Evolutionary conservation across 1,140 invertebrate species (phyloP).

Genomic region (Drepana arcuata): DNA sequence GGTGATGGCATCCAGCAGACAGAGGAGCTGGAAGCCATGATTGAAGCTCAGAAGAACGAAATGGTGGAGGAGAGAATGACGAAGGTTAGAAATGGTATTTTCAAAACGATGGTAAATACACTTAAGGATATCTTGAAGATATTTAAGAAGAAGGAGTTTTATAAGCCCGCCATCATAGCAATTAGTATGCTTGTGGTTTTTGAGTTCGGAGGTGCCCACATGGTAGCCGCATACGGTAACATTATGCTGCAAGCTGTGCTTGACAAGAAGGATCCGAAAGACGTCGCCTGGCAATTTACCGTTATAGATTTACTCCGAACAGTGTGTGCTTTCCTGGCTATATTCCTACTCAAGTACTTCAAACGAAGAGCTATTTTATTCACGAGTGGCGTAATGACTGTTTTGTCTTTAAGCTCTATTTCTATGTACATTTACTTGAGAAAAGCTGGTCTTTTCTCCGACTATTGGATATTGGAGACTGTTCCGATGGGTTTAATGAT

Average conservation of each 20-base stretch:
- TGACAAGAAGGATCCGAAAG: slow-evolving; percentile 35
- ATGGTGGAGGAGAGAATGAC: slow-evolving; percentile 19
- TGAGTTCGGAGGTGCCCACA: slow-evolving; percentile 59
- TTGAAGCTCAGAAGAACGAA: slow-evolving; percentile 41
- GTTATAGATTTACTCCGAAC: slow-evolving; percentile 56
- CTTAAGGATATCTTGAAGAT: slow-evolving; percentile 42
- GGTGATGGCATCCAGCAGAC: slow-evolving; percentile 37
- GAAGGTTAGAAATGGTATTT: slow-evolving; percentile 26
- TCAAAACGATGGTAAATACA: slow-evolving; percentile 24
- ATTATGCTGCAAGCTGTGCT: slow-evolving; percentile 49
- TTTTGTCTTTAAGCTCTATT: slow-evolving; percentile 43
- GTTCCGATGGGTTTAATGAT: slow-evolving; percentile 55
- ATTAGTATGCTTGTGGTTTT: slow-evolving; percentile 61
- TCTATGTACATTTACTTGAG: slow-evolving; percentile 55
- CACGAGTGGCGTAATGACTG: slow-evolving; percentile 49
- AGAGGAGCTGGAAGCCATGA: slow-evolving; percentile 50
- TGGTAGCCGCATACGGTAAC: slow-evolving; percentile 59
- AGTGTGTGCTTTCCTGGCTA: slow-evolving; percentile 52
- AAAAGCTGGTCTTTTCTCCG: slow-evolving; percentile 31
- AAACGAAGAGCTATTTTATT: slow-evolving; percentile 55
- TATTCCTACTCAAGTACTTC: slow-evolving; percentile 54
- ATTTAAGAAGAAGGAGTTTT: slow-evolving; percentile 62
- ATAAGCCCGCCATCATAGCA: slow-evolving; percentile 55
- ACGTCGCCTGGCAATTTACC: slow-evolving; percentile 59
- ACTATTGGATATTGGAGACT: slow-evolving; percentile 33